phyloP scores from a whole-genome alignment of 2,888 invertebrate species.

The Drosophila nr. fundita region DNA sequence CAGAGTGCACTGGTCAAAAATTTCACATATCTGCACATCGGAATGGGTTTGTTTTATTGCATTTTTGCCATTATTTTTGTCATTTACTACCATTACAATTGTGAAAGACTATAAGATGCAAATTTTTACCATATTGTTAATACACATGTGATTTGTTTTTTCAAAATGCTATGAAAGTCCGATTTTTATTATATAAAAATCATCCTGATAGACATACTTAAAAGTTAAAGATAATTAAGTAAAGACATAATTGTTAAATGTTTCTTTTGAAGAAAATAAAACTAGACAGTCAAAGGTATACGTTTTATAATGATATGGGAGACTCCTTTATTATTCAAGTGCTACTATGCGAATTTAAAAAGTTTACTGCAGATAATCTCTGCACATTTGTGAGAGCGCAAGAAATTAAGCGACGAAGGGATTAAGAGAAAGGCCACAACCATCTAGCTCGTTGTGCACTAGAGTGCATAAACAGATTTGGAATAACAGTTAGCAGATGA shows the following conservation, averaged over 20 bases:
- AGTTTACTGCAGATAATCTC: conserved; percentile 12
- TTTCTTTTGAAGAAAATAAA: no score
- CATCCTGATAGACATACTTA: no score
- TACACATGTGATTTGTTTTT: not conserved
- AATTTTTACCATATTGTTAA: not conserved
- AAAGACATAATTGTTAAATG: no score
- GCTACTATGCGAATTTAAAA: not conserved
- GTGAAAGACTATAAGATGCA: not conserved
- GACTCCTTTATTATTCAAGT: no score
- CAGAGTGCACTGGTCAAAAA: not conserved
- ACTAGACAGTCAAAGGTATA: no score
- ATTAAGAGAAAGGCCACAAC: conserved; percentile 23
- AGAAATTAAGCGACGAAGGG: conserved; percentile 27
- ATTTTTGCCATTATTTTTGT: not conserved
- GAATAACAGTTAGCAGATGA: conserved; percentile 58
- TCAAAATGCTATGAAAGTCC: no score
- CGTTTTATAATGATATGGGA: no score
- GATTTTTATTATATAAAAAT: no score
- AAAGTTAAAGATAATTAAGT: no score
- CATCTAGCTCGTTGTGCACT: conserved; percentile 13
- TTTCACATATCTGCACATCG: not conserved
- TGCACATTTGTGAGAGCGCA: conserved; percentile 12
- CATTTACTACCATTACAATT: not conserved
- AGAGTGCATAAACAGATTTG: conserved; percentile 33
- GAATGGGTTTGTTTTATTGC: not conserved